Base-by-base conservation (phyloP, 2,797 vertebrate species). In the Poecile montanus region DNA sequence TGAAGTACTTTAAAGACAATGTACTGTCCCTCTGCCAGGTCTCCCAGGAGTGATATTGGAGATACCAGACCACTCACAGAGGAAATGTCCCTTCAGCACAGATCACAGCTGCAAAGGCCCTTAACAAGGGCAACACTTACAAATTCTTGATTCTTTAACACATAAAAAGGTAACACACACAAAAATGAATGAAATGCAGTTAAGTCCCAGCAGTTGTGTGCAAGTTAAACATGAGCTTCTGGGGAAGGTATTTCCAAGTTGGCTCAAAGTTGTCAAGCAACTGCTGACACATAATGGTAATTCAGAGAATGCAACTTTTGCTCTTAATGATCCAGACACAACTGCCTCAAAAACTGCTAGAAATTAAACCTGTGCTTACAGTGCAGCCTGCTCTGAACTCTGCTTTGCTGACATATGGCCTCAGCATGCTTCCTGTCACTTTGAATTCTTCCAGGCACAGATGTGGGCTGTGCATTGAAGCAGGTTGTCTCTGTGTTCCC, bases 1-100 rank as follows among this genome's bases (percentile, higher is more conserved):
- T 65, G 13, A 93, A 95, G 42, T 26, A 32, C 74, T 93, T 72
- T 72, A 75, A 66, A 81, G 86, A 87, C 84, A 95, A 93, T 20
- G 73, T 12, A n/a, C 54, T 73, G 56, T 48, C 60, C 60, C 45
- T 1, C 1, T 60, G 74, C 81, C 81, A 93, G 66, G 48, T 82
- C 86, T 79, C 74, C 63, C 77, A 75, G 54, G 22, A 73, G 20
- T 4, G 25, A 45, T 19, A 66, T 0, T 16, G 17, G 29, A 78
- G 66, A 77, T 29, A 77, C 7, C 68, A 85, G 47, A 56, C 19
- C 18, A 30, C 10, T 47, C 58, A 20, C 16, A 67, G 26, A 81
- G 40, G 45, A 60, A 36, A 74, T 1, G 6, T 40, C 56, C 36
- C 72, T 72, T 62, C 63, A 42, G 34, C 11, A 48, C 30, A 61